Evolutionary conservation across 92 coral and sea anemone genomes (phyloP).

Genomic region (Epizoanthus scotinus): DNA sequence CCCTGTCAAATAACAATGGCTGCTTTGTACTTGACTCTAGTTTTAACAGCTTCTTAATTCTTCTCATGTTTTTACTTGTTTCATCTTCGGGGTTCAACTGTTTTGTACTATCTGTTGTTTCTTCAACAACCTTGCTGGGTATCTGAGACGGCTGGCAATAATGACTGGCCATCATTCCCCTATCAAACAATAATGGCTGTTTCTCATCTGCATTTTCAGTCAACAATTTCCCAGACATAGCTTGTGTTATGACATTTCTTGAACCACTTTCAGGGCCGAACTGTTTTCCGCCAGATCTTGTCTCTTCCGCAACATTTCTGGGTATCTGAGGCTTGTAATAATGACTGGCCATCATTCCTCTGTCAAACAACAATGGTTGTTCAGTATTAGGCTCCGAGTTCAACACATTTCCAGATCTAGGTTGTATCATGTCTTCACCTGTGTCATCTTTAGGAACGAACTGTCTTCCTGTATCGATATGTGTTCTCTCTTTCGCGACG

Average conservation of each 20-base stretch:
- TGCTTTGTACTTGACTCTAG: not conserved
- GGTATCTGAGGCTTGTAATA: conserved; percentile 6
- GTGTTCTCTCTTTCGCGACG: not conserved
- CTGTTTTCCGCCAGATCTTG: too few relatives aligned
- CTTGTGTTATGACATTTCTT: too few relatives aligned
- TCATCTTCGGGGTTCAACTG: not conserved
- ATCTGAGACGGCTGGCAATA: not conserved
- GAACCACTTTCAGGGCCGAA: too few relatives aligned
- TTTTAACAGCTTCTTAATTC: not conserved
- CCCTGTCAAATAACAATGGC: not conserved
- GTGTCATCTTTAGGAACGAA: not conserved
- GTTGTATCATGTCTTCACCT: not conserved
- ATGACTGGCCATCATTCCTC: not conserved
- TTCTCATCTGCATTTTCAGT: too few relatives aligned
- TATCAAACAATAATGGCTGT: too few relatives aligned
- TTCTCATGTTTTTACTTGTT: not conserved
- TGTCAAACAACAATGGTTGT: not conserved
- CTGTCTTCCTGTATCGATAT: not conserved
- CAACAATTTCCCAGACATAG: too few relatives aligned
- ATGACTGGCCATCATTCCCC: too few relatives aligned
- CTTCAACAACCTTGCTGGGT: not conserved
- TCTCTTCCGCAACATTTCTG: not conserved
- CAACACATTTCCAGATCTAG: not conserved
- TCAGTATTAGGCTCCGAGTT: not conserved
- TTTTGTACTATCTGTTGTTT: not conserved